Base-by-base conservation (phyloP, 2,888 invertebrate genomes). In the Heliconius cydno region DNA sequence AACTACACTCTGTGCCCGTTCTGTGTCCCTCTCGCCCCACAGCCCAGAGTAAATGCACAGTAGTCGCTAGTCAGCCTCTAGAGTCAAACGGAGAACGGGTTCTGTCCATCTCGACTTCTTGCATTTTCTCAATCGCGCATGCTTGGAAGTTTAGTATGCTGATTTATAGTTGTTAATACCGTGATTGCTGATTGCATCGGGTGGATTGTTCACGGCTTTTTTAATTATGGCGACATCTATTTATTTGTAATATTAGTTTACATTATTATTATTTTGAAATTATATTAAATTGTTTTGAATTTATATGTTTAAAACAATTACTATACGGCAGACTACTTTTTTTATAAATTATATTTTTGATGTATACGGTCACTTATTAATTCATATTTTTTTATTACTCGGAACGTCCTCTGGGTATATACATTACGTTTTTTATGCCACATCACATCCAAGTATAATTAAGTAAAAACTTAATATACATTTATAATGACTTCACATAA, bases 21-120 rank as follows among this genome's bases (percentile, higher is more conserved):
- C 60, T 82, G 80, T 82, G 84, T 90, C 90, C 85, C 86, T 82
- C 82, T 86, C 85, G 81, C 83, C 85, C 22, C 83, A 83, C 79
- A 80, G 87, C 87, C 82, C 84, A 85, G 83, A 87, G 87, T 86
- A 87, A 91, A 86, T 94, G 93, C 92, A 94, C 94, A 92, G 95
- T 94, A 93, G 93, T 52, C 52, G 19, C 52, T 7, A 52, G 52
- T 90, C 89, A 82, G 88, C 89, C 86, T 86, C 86, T 88, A 90
- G 90, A 90, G 90, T 89, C 90, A 89, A 89, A 87, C 87, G 90
- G 88, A 91, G 92, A 92, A 93, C 94, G 90, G 92, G 94, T 94
- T 94, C 90, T 91, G 89, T 91, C 88, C 90, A 88, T 92, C 89
- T 91, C 90, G 92, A 92, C 90, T 92, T 89, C 90, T 90, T 90